Percentiles rank a stretch among this genome's conserved stretches.
Conservation (phyloP, 92 coral and sea anemone genomes). For the Epizoanthus ramosus region DNA sequence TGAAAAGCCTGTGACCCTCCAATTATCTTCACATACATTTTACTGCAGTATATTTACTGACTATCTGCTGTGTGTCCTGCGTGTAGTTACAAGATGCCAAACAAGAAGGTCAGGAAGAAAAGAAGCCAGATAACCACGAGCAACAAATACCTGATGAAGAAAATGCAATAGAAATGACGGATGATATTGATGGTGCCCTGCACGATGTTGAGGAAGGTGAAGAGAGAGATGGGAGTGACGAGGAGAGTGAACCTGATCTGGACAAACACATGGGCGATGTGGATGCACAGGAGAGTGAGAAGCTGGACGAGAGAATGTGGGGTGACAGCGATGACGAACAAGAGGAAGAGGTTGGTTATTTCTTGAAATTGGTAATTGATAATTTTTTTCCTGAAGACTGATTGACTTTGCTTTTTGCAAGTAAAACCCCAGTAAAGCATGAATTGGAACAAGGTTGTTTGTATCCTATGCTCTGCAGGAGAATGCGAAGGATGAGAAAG, state of each 20-base stretch:
- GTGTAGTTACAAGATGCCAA: constrained; percentile 75
- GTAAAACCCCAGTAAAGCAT: not conserved
- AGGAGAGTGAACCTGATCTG: constrained; percentile 70
- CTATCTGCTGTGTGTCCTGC: constrained; percentile 1
- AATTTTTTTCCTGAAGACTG: not conserved
- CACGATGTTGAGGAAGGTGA: constrained; percentile 83
- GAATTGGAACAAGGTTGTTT: not conserved
- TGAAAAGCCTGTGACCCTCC: no score
- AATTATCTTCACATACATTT: not conserved
- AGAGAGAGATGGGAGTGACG: constrained; percentile 55
- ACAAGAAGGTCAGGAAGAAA: constrained; percentile 78
- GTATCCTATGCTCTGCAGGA: constrained; percentile 42
- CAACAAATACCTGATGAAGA: constrained; percentile 92
- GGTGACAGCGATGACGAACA: constrained; percentile 98
- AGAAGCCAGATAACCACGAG: constrained; percentile 63
- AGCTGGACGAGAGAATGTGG: constrained; percentile 95
- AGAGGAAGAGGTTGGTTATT: constrained; percentile 56
- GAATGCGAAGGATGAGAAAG: constrained; percentile 78
- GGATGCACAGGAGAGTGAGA: constrained; percentile 84
- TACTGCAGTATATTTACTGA: not conserved
- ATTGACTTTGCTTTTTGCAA: not conserved
- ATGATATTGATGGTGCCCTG: constrained; percentile 89
- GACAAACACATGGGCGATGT: constrained; percentile 98
- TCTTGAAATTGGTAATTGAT: not conserved
- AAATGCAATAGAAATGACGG: constrained; percentile 95